Evolutionary conservation across 2,888 invertebrate species (phyloP).

Genomic region (Acholoe squamosa): DNA sequence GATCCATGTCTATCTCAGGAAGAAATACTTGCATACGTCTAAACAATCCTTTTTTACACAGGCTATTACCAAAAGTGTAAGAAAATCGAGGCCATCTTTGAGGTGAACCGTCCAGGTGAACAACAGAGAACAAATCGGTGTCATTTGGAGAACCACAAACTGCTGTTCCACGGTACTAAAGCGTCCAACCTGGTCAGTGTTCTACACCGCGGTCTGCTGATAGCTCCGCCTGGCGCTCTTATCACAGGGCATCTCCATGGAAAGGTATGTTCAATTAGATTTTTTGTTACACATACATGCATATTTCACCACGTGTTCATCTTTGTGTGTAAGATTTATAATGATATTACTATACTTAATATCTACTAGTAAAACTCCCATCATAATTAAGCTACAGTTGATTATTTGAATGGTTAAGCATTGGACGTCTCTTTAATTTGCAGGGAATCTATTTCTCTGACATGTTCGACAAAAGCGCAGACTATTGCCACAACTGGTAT

Average conservation of each 20-base stretch:
- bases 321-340: not conserved
- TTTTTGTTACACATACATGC: not conserved
- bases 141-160: conserved; percentile 77
- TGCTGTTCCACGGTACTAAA: conserved; percentile 85
- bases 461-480: conserved; percentile 84
- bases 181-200: conserved; percentile 84
- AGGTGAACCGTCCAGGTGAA: conserved; percentile 77
- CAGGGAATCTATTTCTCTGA: conserved; percentile 85
- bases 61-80: not conserved
- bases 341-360: not conserved
- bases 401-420: too few species aligned
- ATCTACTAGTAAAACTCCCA: not conserved
- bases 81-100: conserved; percentile 80
- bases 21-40: not conserved
- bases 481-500: conserved; percentile 79
- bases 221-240: conserved; percentile 83
- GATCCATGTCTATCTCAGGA: too few species aligned
- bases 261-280: conserved; percentile 78
- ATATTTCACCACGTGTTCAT: not conserved
- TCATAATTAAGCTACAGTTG: not conserved
- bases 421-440: conserved; percentile 61
- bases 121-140: conserved; percentile 73
- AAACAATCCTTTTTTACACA: not conserved
- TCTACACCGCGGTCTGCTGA: conserved; percentile 84
- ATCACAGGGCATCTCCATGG: conserved; percentile 83